A percentile compares a stretch with the other conserved stretches of the same genome.
phyloP scores from a whole-genome alignment of 1,140 invertebrate species.

The Leptopilina boulardi region DNA sequence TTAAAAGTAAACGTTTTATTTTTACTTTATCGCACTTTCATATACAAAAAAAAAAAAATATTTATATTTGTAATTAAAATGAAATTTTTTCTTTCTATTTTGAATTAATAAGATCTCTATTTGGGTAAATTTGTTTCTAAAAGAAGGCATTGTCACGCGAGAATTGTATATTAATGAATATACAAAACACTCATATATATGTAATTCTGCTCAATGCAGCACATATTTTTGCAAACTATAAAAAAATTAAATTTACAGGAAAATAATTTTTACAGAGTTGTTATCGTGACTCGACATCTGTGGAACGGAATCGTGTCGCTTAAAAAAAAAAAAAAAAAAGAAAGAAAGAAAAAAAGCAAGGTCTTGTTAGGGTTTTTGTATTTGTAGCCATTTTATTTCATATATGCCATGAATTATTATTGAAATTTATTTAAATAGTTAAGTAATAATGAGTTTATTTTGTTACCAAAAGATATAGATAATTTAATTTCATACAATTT shows the following conservation, averaged over 20 bases:
- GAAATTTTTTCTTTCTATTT: neutral
- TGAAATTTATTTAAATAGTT: neutral
- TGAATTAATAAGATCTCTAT: conserved; percentile 2
- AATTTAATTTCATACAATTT: neutral
- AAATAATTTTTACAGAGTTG: neutral
- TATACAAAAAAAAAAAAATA: neutral
- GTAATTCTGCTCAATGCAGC: conserved; percentile 27
- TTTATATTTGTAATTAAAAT: neutral
- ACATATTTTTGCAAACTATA: conserved; percentile 25
- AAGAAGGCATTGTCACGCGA: neutral
- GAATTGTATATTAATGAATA: conserved; percentile 6
- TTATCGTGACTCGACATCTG: conserved; percentile 5
- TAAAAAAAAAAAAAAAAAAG: neutral
- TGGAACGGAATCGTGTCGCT: conserved; percentile 23
- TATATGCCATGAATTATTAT: conserved; percentile 16
- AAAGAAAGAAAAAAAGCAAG: neutral
- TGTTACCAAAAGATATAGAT: neutral
- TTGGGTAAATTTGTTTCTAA: neutral
- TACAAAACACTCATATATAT: neutral
- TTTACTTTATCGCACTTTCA: neutral
- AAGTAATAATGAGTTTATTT: neutral
- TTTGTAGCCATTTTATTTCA: neutral
- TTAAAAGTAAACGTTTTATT: neutral
- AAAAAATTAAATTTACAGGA: neutral
- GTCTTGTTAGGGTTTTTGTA: neutral